Percentiles rank a stretch among this genome's conserved stretches.
Conservation (phyloP, 2,888 invertebrate species). For the Callimorpha dominula region DNA sequence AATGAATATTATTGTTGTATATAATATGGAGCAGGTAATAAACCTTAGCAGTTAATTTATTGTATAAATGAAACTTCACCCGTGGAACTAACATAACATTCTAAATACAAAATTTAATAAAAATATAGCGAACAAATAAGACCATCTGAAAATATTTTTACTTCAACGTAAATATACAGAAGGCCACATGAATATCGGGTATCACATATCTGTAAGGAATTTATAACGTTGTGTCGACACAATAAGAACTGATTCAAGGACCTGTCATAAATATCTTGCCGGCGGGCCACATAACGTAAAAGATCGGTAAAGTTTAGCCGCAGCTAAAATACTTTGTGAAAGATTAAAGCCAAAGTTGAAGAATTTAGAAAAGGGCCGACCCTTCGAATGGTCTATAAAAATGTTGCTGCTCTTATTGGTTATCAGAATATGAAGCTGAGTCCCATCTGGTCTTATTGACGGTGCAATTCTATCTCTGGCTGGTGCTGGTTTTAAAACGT, state of each 20-base stretch:
- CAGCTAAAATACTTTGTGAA: constrained; percentile 72
- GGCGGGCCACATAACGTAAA: constrained; percentile 54
- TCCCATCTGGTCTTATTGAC: constrained; percentile 57
- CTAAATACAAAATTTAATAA: neutral
- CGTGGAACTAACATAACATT: too few relatives aligned
- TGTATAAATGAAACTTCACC: too few relatives aligned
- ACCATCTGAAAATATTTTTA: neutral
- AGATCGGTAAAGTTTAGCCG: constrained; percentile 68
- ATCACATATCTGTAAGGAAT: constrained; percentile 6
- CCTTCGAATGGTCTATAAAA: constrained; percentile 75
- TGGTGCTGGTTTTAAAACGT: constrained; percentile 22
- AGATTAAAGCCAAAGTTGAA: constrained; percentile 76
- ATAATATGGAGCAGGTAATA: too few relatives aligned
- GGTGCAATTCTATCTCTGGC: constrained; percentile 26
- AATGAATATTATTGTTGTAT: too few relatives aligned
- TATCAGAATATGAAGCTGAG: constrained; percentile 66
- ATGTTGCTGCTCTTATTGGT: constrained; percentile 74
- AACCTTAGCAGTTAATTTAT: too few relatives aligned
- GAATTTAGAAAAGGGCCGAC: constrained; percentile 72
- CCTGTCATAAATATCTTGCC: constrained; percentile 59
- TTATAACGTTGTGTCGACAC: constrained; percentile 31
- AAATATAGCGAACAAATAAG: neutral
- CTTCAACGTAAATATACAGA: neutral
- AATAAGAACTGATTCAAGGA: constrained; percentile 38
- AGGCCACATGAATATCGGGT: constrained; percentile 14